phyloP scores from a whole-genome alignment of 2,888 invertebrate genomes.

The Brenthis daphne region DNA sequence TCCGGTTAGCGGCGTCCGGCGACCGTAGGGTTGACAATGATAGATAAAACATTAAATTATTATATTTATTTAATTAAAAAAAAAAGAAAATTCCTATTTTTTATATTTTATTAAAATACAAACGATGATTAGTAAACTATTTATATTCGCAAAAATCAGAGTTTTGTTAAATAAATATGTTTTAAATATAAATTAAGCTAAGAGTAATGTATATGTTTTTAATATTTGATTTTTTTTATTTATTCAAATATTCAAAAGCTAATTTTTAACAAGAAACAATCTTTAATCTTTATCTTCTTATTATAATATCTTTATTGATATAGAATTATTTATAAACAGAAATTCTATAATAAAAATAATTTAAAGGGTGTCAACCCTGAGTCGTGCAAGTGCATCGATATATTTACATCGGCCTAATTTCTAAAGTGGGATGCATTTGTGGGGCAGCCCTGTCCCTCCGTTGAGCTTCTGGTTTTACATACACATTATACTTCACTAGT shows the following conservation, averaged over 20 bases:
- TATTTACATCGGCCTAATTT: constrained; percentile 80
- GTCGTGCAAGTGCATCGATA: constrained; percentile 75
- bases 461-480: constrained; percentile 36
- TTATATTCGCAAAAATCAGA: too few species aligned
- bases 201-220: too few species aligned
- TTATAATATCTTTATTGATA: too few species aligned
- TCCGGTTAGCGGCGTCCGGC: constrained; percentile 58
- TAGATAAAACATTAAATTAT: neutral
- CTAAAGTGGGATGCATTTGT: constrained; percentile 82
- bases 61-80: too few species aligned
- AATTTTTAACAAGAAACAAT: too few species aligned
- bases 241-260: too few species aligned
- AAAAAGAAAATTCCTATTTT: too few species aligned
- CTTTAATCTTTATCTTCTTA: too few species aligned
- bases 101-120: too few species aligned
- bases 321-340: neutral
- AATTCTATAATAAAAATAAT: neutral
- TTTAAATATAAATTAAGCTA: neutral
- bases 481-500: constrained; percentile 9
- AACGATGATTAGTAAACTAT: too few species aligned
- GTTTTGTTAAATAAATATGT: neutral
- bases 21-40: constrained; percentile 54
- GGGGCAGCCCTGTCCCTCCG: constrained; percentile 70
- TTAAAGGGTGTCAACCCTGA: constrained; percentile 54
- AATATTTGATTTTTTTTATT: too few species aligned